Conservation (phyloP, 2,888 invertebrate genomes). For the Thecocarcelia acutangulata region DNA sequence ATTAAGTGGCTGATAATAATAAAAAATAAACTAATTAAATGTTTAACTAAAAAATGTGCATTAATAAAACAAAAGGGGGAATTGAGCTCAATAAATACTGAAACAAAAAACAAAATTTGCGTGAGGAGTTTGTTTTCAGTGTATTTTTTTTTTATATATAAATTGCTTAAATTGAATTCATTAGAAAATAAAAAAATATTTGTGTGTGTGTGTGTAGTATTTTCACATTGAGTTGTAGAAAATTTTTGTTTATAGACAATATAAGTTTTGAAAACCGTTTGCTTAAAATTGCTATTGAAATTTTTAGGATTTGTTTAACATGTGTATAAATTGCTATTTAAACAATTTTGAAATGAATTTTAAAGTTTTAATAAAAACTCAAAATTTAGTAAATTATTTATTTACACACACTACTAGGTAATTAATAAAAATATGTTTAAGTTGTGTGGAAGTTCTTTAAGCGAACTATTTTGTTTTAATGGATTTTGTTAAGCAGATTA, state of each 20-base stretch:
- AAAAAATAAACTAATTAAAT: constrained; percentile 44
- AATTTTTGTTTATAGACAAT: constrained; percentile 36
- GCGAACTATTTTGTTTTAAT: constrained; percentile 41
- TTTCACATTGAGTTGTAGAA: constrained; percentile 28
- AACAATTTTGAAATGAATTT: constrained; percentile 44
- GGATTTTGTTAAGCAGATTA: constrained; percentile 53
- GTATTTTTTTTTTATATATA: constrained; percentile 54
- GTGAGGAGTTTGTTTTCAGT: constrained; percentile 57
- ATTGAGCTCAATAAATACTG: background rate
- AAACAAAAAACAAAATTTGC: constrained; percentile 54
- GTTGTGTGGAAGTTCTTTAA: background rate
- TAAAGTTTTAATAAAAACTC: constrained; percentile 47
- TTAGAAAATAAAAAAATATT: constrained; percentile 51
- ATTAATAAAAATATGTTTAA: constrained; percentile 34
- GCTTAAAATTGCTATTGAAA: constrained; percentile 39
- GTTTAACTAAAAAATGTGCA: constrained; percentile 56
- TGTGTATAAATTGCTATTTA: constrained; percentile 78
- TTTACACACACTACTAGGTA: constrained; percentile 77
- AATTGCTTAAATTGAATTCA: constrained; percentile 40
- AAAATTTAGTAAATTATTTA: constrained; percentile 59
- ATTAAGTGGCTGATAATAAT: constrained; percentile 65
- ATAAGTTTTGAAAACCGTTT: constrained; percentile 45
- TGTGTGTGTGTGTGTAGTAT: constrained; percentile 67
- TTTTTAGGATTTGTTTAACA: constrained; percentile 71
- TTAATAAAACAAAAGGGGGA: constrained; percentile 46